Conservation (phyloP, 1,140 invertebrate species). For the Sycophila sp. region DNA sequence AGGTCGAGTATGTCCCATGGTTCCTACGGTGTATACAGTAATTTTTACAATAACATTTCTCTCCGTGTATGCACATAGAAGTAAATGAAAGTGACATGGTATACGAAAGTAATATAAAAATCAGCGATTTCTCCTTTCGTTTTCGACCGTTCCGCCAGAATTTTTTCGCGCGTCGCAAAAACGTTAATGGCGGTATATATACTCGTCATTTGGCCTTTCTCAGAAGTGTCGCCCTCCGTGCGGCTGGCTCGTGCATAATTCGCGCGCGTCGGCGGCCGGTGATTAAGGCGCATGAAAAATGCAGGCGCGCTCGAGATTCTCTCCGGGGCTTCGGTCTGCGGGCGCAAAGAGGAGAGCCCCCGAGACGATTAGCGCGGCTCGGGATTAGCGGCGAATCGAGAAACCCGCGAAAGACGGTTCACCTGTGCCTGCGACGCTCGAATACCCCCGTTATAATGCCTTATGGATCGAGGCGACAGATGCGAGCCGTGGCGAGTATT, state of each 20-base stretch:
- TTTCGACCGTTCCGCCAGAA: not conserved
- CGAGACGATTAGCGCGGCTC: not conserved
- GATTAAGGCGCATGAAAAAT: conserved; percentile 1
- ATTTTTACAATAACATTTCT: too few species aligned
- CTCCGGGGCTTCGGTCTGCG: too few species aligned
- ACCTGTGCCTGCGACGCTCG: conserved; percentile 8
- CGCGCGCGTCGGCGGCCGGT: too few species aligned
- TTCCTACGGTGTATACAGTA: too few species aligned
- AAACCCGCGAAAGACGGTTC: conserved; percentile 17
- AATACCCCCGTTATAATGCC: not conserved
- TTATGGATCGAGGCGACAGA: conserved; percentile 6
- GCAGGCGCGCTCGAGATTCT: not conserved
- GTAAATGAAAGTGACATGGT: too few species aligned
- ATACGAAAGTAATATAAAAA: too few species aligned
- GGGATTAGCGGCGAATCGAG: conserved; percentile 12
- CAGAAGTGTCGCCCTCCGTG: not conserved
- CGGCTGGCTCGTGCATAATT: too few species aligned
- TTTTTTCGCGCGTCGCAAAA: not conserved
- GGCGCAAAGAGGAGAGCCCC: too few species aligned
- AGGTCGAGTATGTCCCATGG: too few species aligned
- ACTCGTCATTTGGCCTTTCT: not conserved
- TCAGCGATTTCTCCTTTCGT: too few species aligned
- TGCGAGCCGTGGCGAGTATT: conserved; percentile 11
- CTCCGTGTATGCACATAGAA: too few species aligned
- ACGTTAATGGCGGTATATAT: too few species aligned